Evolutionary conservation across 2,888 invertebrate genomes (phyloP), one percentile per base, ranked within the genome.

Genomic region (Cataglyphis altisquamis): DNA sequence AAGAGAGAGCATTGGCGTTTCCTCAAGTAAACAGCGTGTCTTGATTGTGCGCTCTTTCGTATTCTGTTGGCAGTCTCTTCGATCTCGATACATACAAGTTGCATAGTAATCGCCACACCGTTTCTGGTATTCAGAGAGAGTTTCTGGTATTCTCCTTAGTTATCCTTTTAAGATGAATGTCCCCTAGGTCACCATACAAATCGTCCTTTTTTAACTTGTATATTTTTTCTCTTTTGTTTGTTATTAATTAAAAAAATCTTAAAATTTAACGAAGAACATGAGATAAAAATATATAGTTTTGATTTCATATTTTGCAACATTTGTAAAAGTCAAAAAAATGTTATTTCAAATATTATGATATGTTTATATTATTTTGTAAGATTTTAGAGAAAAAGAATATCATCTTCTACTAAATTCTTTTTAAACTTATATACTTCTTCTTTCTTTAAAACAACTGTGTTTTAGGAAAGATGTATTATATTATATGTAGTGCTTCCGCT

Each of bases 41-140:
- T 80, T 80, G 78, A 80, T 80, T 80, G 78, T 73, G 60, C 60
- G 78, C 60, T 73, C 74, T 74, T 80, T 80, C 78, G 78, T 57
- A 80, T 80, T 80, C 78, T 60, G 60, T 60, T 48, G 78, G 60
- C 60, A 74, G 36, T 48, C 73, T 60, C 55, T 77, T 48, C 45
- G 78, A 74, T 45, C 60, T 57, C 78, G 60, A 48, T 80, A 74
- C 73, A 74, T 74, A 80, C 74, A 74, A 80, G 74, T 80, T 80
- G 78, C 78, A 80, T 80, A 73, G 78, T 80, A 80, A 80, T 80
- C 45, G 60, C 74, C n/a, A 36, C 74, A 45, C 60, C 21, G 74
- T 60, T 80, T 45, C 73, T 73, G 12, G 45, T 80, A 80, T 80
- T 80, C 78, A 73, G 60, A 36, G 60, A 36, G 32, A 60, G 45